Evolutionary conservation across 1,140 invertebrate genomes (phyloP).

Genomic region (Protaetia brevitarsis): DNA sequence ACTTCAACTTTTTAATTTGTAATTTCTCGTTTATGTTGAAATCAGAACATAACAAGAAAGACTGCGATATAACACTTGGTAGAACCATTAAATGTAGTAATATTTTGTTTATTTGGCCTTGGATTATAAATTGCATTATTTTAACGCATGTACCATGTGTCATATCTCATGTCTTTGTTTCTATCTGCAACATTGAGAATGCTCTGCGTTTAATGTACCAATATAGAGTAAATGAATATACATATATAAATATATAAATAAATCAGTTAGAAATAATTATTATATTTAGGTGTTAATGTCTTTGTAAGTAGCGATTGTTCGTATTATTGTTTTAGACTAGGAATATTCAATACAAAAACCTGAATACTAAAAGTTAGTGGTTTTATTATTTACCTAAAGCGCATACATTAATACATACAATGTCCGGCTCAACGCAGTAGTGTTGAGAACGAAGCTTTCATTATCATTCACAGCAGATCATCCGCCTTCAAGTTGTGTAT

Average conservation of each 20-base stretch:
- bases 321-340: conserved; percentile 49
- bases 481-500: too few relatives aligned
- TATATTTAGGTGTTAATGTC: conserved; percentile 49
- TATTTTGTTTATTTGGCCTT: too few relatives aligned
- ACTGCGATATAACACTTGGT: conserved; percentile 4
- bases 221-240: conserved; percentile 48
- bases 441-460: too few relatives aligned
- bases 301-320: conserved; percentile 52
- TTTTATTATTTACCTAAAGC: too few relatives aligned
- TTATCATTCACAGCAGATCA: too few relatives aligned
- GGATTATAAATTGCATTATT: conserved; percentile 19
- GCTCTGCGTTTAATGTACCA: conserved; percentile 36
- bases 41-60: not conserved
- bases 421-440: too few relatives aligned
- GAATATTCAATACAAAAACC: conserved; percentile 49
- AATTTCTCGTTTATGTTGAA: conserved; percentile 26
- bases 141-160: conserved; percentile 16
- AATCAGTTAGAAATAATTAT: conserved; percentile 43
- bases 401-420: too few relatives aligned
- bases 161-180: conserved; percentile 27
- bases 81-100: not conserved
- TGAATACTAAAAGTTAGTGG: conserved; percentile 26
- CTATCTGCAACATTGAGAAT: conserved; percentile 38
- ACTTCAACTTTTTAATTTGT: conserved; percentile 24
- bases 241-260: conserved; percentile 48